Base-by-base conservation (phyloP, 2,888 invertebrate genomes). In the Cryptophagus acutangulus region DNA sequence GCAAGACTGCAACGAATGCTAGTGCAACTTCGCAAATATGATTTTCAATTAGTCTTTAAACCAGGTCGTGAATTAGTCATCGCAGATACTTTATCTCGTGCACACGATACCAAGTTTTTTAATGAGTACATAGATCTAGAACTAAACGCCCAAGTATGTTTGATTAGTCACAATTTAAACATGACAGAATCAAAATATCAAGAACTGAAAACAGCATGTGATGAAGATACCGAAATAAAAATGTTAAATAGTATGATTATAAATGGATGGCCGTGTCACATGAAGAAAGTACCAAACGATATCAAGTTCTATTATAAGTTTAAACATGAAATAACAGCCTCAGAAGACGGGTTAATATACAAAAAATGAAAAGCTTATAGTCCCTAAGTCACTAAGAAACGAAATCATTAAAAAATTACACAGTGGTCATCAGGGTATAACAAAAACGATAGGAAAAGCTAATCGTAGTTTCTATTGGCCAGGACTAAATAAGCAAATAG, bases 201-300 rank as follows among this genome's bases (percentile, higher is more conserved):
- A 16, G 18, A 43, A 34, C 33, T 47, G 30, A 25, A 17, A 30
- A 29, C 38, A 13, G 24, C 41, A 44, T 38, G 44, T 6, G 10
- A 17, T 28, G 34, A 39, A 17, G 57, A 56, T 43, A 4, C 12
- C 8, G 52, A 54, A 35, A 38, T 54, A 15, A 38, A 43, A 38
- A 29, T 36, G 33, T 20, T 59, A 33, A 51, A 47, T 26, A 40
- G 50, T 8, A 46, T 43, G 25, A 48, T 59, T 18, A 9, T 41
- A 29, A 25, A 49, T 3, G 53, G 55, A 2, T 59, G 60, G 57
- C 57, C 57, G 17, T 40, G 45, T 15, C 33, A 47, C 24, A 25
- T 38, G 18, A 42, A 44, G 18, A 35, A 47, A 35, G 12, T 44
- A 5, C 24, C 37, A 13, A 24, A 39, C 5, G 16, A 31, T 31